phyloP scores from a whole-genome alignment of 2,113 vertebrate genomes.

The Heterochromis multidens region DNA sequence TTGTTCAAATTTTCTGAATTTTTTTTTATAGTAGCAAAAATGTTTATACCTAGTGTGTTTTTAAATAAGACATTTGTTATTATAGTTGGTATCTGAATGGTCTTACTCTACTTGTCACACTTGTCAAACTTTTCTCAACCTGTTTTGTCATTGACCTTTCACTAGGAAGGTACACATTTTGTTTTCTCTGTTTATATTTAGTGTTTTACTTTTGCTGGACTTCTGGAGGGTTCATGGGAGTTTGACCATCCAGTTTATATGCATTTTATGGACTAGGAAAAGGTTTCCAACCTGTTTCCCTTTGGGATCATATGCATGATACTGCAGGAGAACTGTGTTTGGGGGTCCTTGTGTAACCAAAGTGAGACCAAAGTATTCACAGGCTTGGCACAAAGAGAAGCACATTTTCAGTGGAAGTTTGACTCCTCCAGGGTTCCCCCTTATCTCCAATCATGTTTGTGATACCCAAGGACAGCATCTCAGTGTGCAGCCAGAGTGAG shows the following conservation, averaged over 20 bases:
- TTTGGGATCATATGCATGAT: not conserved
- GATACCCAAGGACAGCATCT: not conserved
- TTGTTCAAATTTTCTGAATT: too few relatives aligned
- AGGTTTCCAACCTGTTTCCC: not conserved
- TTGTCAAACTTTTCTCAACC: not conserved
- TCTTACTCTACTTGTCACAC: not conserved
- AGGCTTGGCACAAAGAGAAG: not conserved
- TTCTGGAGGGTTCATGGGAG: not conserved
- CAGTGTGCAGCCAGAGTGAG: not conserved
- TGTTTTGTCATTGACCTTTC: not conserved
- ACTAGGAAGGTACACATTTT: not conserved
- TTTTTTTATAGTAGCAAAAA: too few relatives aligned
- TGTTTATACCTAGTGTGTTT: too few relatives aligned
- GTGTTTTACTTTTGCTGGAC: not conserved
- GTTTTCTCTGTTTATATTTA: not conserved
- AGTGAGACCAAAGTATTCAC: not conserved
- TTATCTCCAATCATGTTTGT: not conserved
- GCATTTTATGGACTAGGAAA: not conserved
- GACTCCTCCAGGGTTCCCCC: too few relatives aligned
- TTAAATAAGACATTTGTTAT: not conserved
- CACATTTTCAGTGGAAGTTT: not conserved
- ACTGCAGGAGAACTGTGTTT: not conserved
- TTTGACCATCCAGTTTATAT: not conserved
- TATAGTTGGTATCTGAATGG: not conserved
- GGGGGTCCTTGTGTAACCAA: not conserved